Evolutionary conservation across 2,113 vertebrate species (phyloP).

Genomic region (Anarrhichthys ocellatus): DNA sequence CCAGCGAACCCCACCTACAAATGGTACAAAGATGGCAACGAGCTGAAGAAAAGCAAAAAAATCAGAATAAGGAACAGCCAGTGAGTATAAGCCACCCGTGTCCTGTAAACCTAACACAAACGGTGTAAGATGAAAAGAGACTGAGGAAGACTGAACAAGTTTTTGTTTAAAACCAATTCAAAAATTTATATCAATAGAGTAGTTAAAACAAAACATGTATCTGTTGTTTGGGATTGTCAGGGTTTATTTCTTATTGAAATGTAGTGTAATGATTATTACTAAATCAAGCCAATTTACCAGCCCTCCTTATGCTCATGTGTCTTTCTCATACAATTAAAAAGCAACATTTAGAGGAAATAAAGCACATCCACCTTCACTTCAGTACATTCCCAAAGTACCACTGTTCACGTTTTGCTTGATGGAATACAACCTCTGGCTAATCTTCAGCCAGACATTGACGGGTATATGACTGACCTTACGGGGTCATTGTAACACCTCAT

Average conservation of each 20-base stretch:
- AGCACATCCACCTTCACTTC: background rate
- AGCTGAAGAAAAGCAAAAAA: slow-evolving; percentile 92
- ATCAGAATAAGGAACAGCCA: slow-evolving; percentile 89
- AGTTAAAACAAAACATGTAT: background rate
- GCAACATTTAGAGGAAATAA: background rate
- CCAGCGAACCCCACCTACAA: slow-evolving; percentile 88
- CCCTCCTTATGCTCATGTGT: background rate
- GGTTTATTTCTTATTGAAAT: background rate
- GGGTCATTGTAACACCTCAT: background rate
- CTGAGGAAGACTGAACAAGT: background rate
- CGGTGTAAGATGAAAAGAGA: slow-evolving; percentile 18
- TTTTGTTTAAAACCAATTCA: background rate
- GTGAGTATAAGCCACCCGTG: slow-evolving; percentile 82
- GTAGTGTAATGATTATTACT: slow-evolving; percentile 1
- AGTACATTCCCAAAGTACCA: background rate
- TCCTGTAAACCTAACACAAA: slow-evolving; percentile 19
- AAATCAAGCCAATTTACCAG: background rate
- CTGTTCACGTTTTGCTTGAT: background rate
- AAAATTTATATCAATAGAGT: background rate
- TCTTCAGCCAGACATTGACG: background rate
- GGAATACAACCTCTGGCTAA: slow-evolving; percentile 1
- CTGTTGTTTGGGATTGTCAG: background rate
- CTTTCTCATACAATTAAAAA: slow-evolving; percentile 8
- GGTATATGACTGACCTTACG: background rate
- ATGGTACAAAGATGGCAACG: slow-evolving; percentile 96